phyloP scores from a whole-genome alignment of 2,113 vertebrate species.

The Shinisaurus crocodilurus region DNA sequence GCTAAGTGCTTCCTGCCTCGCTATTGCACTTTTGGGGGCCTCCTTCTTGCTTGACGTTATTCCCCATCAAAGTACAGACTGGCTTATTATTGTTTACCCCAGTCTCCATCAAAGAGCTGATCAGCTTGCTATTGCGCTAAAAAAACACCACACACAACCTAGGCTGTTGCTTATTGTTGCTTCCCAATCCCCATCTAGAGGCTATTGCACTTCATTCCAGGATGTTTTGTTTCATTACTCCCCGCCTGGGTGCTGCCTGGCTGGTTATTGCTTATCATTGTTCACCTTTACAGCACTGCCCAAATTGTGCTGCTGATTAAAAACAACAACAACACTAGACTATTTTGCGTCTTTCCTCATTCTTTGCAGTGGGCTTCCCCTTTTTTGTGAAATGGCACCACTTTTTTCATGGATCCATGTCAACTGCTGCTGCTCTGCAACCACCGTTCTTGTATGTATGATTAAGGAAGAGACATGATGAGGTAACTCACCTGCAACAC shows the following conservation, averaged over 20 bases:
- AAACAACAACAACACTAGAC: too few relatives aligned
- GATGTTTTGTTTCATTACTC: too few relatives aligned
- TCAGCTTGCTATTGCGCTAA: neutral
- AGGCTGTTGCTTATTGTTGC: neutral
- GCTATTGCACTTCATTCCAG: too few relatives aligned
- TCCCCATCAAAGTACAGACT: too few relatives aligned
- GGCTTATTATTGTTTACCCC: neutral
- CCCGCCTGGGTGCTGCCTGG: too few relatives aligned
- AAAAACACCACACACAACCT: too few relatives aligned
- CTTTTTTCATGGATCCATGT: too few relatives aligned
- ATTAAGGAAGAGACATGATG: neutral
- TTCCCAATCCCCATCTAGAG: neutral
- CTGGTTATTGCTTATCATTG: neutral
- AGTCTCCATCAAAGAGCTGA: neutral
- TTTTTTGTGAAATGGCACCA: too few relatives aligned
- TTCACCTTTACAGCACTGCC: neutral
- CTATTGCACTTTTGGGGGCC: neutral
- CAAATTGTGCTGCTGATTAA: neutral
- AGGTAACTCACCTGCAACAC: neutral
- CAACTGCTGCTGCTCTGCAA: neutral
- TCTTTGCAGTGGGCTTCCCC: neutral
- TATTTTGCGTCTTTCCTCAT: neutral
- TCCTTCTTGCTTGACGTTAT: neutral
- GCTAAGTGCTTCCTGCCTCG: neutral
- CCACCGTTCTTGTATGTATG: neutral